Percentiles rank a stretch among this genome's conserved stretches.
phyloP scores from a whole-genome alignment of 2,113 vertebrate species.

The Rafetus swinhoei region DNA sequence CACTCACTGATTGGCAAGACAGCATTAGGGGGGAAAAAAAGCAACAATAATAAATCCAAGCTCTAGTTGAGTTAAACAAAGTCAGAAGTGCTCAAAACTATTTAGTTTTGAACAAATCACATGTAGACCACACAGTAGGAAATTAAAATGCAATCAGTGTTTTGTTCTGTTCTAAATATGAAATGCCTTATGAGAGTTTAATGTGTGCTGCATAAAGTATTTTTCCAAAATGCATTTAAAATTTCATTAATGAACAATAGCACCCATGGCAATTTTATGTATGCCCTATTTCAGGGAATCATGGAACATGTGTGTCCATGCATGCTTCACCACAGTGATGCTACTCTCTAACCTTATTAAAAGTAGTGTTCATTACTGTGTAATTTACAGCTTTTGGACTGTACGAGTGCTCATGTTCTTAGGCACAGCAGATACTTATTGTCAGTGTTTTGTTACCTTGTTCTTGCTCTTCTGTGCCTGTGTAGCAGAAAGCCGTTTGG shows the following conservation, averaged over 20 bases:
- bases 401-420: background rate
- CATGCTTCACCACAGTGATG: background rate
- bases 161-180: background rate
- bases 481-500: background rate
- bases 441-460: background rate
- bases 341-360: background rate
- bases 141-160: background rate
- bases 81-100: too few species aligned
- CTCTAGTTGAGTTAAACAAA: background rate
- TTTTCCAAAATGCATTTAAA: background rate
- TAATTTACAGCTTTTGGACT: rapidly evolving
- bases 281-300: background rate
- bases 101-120: background rate
- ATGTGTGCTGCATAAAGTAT: background rate
- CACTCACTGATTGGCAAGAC: background rate
- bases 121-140: background rate
- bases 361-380: rapidly evolving
- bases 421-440: background rate
- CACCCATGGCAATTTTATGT: background rate
- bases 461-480: background rate
- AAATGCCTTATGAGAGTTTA: rapidly evolving
- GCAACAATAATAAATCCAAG: background rate
- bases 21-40: background rate
- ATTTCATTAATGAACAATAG: background rate
- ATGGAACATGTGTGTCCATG: background rate